Evolutionary conservation across 2,888 invertebrate genomes (phyloP).

Genomic region (Drepana falcataria): DNA sequence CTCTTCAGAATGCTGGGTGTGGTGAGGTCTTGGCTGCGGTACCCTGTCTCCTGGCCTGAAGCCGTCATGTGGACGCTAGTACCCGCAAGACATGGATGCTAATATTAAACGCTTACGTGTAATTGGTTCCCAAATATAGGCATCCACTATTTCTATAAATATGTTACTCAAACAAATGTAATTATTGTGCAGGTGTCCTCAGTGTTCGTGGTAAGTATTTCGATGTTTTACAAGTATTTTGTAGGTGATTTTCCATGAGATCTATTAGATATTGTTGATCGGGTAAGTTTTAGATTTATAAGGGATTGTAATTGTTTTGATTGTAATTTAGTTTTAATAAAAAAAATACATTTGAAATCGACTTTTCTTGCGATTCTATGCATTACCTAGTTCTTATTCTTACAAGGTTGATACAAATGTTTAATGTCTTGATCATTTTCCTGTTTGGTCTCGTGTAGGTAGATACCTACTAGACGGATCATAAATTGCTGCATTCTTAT

Average conservation of each 20-base stretch:
- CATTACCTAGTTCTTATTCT: too few species aligned
- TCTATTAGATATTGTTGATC: neutral
- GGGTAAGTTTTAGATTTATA: slow-evolving; percentile 2
- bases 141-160: too few species aligned
- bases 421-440: too few species aligned
- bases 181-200: neutral
- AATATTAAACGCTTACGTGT: slow-evolving; percentile 4
- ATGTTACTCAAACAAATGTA: neutral
- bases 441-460: too few species aligned
- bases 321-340: neutral
- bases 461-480: too few species aligned
- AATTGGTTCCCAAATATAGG: neutral
- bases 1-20: slow-evolving; percentile 54
- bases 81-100: slow-evolving; percentile 59
- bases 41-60: slow-evolving; percentile 46
- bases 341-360: neutral
- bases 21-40: slow-evolving; percentile 46
- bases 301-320: neutral
- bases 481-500: too few species aligned
- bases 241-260: slow-evolving; percentile 3
- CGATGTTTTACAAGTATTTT: slow-evolving; percentile 10
- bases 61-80: slow-evolving; percentile 57
- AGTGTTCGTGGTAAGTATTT: neutral
- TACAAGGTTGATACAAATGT: too few species aligned
- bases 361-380: neutral